Evolutionary conservation across 2,797 vertebrate species (phyloP).

Genomic region (Eulemur albifrons): DNA sequence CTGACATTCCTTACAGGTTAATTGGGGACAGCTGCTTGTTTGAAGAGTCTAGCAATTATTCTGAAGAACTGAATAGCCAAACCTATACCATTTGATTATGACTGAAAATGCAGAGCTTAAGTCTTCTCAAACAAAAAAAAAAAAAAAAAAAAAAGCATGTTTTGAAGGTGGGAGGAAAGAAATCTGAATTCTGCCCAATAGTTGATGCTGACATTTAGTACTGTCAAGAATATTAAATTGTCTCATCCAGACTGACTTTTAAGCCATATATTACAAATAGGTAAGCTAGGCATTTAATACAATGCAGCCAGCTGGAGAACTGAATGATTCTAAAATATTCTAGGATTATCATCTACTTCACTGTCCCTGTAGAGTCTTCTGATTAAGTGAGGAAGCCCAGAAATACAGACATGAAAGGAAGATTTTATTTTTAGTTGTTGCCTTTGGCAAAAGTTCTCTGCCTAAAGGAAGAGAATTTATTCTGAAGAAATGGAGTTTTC

Average conservation of each 20-base stretch:
- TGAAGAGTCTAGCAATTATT: constrained; percentile 54
- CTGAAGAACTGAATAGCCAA: constrained; percentile 24
- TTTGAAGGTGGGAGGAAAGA: constrained; percentile 48
- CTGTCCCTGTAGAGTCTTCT: constrained; percentile 61
- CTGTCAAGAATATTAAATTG: constrained; percentile 60
- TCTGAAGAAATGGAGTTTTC: constrained; percentile 63
- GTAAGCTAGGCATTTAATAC: background rate
- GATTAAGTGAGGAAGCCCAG: constrained; percentile 73
- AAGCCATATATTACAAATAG: constrained; percentile 50
- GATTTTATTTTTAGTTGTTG: constrained; percentile 76
- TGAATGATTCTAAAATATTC: constrained; percentile 59
- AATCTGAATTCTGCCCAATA: constrained; percentile 51
- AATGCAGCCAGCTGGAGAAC: constrained; percentile 19
- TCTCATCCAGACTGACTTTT: constrained; percentile 35
- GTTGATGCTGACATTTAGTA: constrained; percentile 52
- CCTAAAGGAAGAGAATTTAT: constrained; percentile 73
- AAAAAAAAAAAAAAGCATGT: background rate
- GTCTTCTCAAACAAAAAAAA: background rate
- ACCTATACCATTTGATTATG: constrained; percentile 22
- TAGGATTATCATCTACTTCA: constrained; percentile 24
- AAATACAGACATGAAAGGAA: constrained; percentile 70
- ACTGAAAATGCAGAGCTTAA: constrained; percentile 46
- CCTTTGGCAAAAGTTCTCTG: constrained; percentile 73
- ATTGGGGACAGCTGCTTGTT: constrained; percentile 14
- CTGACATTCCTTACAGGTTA: constrained; percentile 35